Evolutionary conservation across 2,888 invertebrate genomes (phyloP).

Genomic region (Drosophila fulvimacula): DNA sequence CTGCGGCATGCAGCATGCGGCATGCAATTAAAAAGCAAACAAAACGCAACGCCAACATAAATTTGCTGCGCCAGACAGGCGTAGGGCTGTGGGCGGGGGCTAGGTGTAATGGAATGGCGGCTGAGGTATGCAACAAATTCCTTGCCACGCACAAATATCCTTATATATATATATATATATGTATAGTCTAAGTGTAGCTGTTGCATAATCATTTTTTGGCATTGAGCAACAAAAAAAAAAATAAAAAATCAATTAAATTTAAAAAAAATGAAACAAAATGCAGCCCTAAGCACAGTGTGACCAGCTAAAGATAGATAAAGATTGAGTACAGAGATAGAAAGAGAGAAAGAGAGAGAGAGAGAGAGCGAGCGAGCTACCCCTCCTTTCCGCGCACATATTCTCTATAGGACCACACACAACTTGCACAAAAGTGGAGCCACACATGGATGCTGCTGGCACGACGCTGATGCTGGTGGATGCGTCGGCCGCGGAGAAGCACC

Average conservation of each 20-base stretch:
- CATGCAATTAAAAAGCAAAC: conserved; percentile 69
- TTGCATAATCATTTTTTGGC: conserved; percentile 40
- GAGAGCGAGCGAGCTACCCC: not conserved
- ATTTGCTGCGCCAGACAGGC: conserved; percentile 50
- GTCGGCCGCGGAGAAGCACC: conserved; percentile 44
- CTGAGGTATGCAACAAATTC: conserved; percentile 48
- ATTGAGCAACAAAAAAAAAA: not conserved
- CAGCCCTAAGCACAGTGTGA: conserved; percentile 11
- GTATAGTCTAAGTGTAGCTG: conserved; percentile 16
- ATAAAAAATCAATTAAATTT: no score
- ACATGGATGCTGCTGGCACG: conserved; percentile 76
- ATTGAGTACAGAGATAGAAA: conserved; percentile 1
- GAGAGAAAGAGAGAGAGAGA: not conserved
- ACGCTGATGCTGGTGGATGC: conserved; percentile 80
- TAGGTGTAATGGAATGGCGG: not conserved
- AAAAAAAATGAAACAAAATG: conserved; percentile 9
- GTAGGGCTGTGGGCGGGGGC: not conserved
- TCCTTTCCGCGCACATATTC: not conserved
- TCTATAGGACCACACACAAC: not conserved
- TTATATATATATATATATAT: not conserved
- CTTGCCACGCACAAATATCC: conserved; percentile 4
- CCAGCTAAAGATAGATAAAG: conserved; percentile 1
- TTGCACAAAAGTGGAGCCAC: conserved; percentile 30
- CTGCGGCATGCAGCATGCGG: conserved; percentile 24
- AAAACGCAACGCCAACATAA: conserved; percentile 59